Evolutionary conservation across 2,797 vertebrate species (phyloP), one percentile per base, ranked within the genome.

Genomic region (Epinephelus malabaricus): DNA sequence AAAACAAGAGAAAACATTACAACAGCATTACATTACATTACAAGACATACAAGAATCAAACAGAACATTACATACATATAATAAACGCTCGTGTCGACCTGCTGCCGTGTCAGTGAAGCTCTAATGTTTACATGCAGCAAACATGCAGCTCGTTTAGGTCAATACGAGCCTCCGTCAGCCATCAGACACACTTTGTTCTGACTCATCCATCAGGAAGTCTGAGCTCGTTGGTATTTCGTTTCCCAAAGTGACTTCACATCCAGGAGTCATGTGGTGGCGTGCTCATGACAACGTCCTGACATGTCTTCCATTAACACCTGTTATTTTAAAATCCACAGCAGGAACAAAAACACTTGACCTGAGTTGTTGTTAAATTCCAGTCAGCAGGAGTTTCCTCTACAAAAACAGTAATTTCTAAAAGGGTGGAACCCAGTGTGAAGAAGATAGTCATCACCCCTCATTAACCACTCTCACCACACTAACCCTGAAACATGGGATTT

Each of bases 221-320:
- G 82, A 88, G 78, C 81, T 92, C 84, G 86, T n/a, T 27, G 86
- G 79, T 84, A 82, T 87, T 65, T 69, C 14, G 13, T 80, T 73
- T 84, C 74, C 75, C 62, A 30, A 54, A 62, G 75, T 21, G 59
- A 13, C 68, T 86, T 47, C 68, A 43, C 2, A 17, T 79, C 69
- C 66, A 60, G 49, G 59, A 72, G 78, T 34, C 88, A 9, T 90
- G 92, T 80, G 74, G 47, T n/a, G 51, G 67, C 90, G 27, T 78
- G 87, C 62, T 82, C 3, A 11, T 67, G 40, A 70, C 68, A 85
- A 80, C 79, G 76, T 64, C 69, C 64, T 45, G 67, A 76, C 77
- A 78, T 19, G 2, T 69, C 77, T 67, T 58, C 70, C 53, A 11
- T 17, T 30, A 54, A 55, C 60, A 45, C 83, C 80, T 86, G 2